phyloP scores from a whole-genome alignment of 2,888 invertebrate genomes.

The Acrobeloides nanus region DNA sequence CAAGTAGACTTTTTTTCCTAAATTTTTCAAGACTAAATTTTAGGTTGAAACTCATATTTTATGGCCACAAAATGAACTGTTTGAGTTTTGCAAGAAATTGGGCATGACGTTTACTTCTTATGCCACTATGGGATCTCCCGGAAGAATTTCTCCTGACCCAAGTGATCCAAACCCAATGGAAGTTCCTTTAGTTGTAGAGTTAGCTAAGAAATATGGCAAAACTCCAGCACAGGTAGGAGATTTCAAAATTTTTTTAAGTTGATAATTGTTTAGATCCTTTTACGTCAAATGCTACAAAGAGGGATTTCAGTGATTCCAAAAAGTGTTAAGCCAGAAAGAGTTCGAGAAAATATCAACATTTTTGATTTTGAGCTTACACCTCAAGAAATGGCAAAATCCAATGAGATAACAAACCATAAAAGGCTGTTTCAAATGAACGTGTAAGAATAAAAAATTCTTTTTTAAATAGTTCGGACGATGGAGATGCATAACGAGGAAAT shows the following conservation, averaged over 20 bases:
- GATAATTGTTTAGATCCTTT: too few relatives aligned
- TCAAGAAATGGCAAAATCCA: too few relatives aligned
- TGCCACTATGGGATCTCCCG: conserved; percentile 35
- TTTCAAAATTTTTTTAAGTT: too few relatives aligned
- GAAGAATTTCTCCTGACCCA: conserved; percentile 10
- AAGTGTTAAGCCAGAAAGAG: conserved; percentile 24
- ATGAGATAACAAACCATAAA: too few relatives aligned
- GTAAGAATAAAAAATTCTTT: too few relatives aligned
- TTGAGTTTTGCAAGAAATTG: conserved; percentile 62
- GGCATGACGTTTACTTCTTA: conserved; percentile 59
- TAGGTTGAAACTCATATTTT: conserved; percentile 73
- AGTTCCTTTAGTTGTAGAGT: conserved; percentile 23
- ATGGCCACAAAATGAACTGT: conserved; percentile 66
- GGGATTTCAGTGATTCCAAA: conserved; percentile 31
- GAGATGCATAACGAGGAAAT: too few relatives aligned
- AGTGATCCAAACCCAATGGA: conserved; percentile 18
- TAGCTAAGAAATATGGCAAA: conserved; percentile 33
- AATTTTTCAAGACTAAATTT: too few relatives aligned
- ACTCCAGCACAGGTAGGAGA: conserved; percentile 9
- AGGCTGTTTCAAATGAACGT: too few relatives aligned
- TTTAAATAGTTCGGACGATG: too few relatives aligned
- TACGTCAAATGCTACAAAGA: conserved; percentile 27
- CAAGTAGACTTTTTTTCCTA: too few relatives aligned
- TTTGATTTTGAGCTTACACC: too few relatives aligned
- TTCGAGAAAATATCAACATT: not conserved